A percentile compares a stretch with the other conserved stretches of the same genome.
These are phyloP conservation scores for Hemibagrus guttatus DNA, from an alignment of 2,797 vertebrate species.

Conservation along the genomic window DNA sequence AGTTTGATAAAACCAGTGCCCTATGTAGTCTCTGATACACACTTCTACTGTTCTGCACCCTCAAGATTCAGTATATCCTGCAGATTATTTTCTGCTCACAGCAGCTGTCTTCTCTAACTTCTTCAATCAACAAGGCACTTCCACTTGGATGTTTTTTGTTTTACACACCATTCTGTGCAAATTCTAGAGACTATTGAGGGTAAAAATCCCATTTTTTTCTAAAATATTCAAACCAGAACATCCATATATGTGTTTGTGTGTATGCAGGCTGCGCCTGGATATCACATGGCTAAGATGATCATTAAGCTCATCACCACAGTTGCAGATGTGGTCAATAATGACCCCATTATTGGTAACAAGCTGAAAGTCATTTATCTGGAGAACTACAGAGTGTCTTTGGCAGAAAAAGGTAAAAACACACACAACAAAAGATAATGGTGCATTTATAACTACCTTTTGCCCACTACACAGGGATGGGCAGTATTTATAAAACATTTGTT, in stretches of 20 bases:
- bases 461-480: background rate
- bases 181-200: background rate
- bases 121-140: too few relatives aligned
- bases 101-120: background rate
- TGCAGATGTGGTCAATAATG: constrained; percentile 88
- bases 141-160: background rate
- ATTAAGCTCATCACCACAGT: constrained; percentile 92
- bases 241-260: constrained; percentile 47
- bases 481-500: background rate
- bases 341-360: constrained; percentile 84
- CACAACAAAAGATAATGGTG: background rate
- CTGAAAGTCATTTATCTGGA: constrained; percentile 94
- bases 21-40: background rate
- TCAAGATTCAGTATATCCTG: background rate
- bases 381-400: constrained; percentile 95
- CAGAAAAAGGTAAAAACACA: constrained; percentile 88
- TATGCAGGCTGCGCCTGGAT: constrained; percentile 92
- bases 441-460: background rate
- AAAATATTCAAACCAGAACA: background rate
- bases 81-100: background rate
- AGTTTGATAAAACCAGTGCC: background rate
- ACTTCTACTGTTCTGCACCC: background rate
- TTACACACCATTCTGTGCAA: background rate
- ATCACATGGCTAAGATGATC: constrained; percentile 97
- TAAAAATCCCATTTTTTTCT: background rate